A percentile compares a stretch with the other conserved stretches of the same genome.
Conservation (phyloP, 2,113 vertebrate genomes). For the Gobiocypris rarus region DNA sequence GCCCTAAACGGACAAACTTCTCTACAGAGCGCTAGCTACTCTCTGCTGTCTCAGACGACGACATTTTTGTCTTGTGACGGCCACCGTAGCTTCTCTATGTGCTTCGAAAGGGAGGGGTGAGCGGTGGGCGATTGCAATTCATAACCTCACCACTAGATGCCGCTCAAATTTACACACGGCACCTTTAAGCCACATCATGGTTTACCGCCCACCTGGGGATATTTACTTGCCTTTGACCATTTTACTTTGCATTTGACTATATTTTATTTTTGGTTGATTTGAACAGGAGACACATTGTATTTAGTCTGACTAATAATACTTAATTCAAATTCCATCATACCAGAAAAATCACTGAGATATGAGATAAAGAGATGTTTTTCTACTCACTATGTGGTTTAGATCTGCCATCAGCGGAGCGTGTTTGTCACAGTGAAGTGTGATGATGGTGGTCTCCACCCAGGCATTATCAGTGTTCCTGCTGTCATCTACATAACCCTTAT, state of each 20-base stretch:
- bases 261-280: neutral
- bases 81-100: too few relatives aligned
- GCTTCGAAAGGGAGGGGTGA: too few relatives aligned
- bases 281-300: neutral
- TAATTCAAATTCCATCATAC: neutral
- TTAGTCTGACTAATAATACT: neutral
- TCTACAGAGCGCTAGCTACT: too few relatives aligned
- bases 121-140: too few relatives aligned
- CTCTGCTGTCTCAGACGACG: too few relatives aligned
- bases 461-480: constrained; percentile 91
- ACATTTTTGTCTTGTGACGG: too few relatives aligned
- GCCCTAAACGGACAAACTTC: too few relatives aligned
- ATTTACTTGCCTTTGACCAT: neutral
- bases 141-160: too few relatives aligned
- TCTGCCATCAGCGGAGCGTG: constrained; percentile 67
- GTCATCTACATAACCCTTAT: constrained; percentile 88
- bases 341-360: neutral
- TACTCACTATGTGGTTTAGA: constrained; percentile 4
- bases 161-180: too few relatives aligned
- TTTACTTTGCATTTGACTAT: neutral
- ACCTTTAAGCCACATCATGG: neutral
- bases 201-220: neutral
- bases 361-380: neutral
- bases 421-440: constrained; percentile 83
- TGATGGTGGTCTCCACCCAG: constrained; percentile 86